Evolutionary conservation across 2,888 invertebrate genomes (phyloP), one percentile per base, ranked within the genome.

Genomic region (Stramonita haemastoma): DNA sequence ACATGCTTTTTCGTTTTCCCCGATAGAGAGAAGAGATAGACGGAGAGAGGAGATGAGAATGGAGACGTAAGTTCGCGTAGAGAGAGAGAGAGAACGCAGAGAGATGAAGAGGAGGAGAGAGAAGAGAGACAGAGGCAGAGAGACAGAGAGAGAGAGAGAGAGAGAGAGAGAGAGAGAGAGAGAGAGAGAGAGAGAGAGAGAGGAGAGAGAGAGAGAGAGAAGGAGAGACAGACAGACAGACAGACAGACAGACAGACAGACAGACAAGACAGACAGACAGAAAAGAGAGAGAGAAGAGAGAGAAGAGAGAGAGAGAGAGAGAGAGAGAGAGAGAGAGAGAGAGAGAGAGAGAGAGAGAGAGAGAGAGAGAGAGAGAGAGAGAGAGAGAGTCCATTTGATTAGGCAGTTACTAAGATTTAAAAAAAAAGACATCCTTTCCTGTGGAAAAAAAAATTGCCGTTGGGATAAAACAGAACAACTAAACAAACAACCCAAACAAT

Each of bases 291-390:
- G 0, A 70, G 26, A 70, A 1, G 15, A 77, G 11, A 11, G 77
- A 77, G 77, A 29, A 32, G 32, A 32, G 13, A 77, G 77, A 77
- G 34, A 77, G 77, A 77, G 77, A 29, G 34, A 34, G 34, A 29
- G 77, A 77, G 77, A 77, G 77, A 77, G 77, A 77, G 79, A 79
- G 32, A 79, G 79, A 34, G 79, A 19, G 79, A 32, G 34, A 79
- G 79, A 79, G 79, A 79, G 79, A 79, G 32, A 34, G 79, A 79
- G 17, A 79, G 79, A 79, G 34, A 79, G 79, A 79, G 34, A 79
- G 32, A 79, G 15, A 79, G 79, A 79, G 34, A 79, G 32, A 79
- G 34, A 79, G 79, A 79, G 19, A 79, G 79, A 34, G 26, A 34
- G 46, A 46, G 46, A 46, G 46, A 46, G 46, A 46, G 4, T 46